These are phyloP conservation scores for Drosophila gunungcola DNA, from an alignment of 1,140 invertebrate species.

Conservation along the genomic window DNA sequence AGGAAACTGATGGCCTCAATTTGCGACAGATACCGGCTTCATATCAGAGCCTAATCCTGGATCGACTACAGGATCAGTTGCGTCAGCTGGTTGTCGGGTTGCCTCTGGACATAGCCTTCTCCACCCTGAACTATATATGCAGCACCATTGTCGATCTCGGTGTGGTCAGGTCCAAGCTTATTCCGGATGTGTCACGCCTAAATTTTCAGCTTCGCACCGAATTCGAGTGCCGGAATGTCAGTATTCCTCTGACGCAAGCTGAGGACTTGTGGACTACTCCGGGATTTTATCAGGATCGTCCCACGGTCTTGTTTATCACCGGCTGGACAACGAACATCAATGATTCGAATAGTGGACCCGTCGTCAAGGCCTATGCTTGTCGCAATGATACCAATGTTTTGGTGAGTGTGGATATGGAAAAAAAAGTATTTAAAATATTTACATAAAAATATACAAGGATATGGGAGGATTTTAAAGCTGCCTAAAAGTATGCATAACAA, in stretches of 20 bases:
- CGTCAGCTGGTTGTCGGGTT: slow-evolving; percentile 6
- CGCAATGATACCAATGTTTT: slow-evolving; percentile 54
- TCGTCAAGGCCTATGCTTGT: slow-evolving; percentile 52
- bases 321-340: slow-evolving; percentile 44
- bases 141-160: slow-evolving; percentile 30
- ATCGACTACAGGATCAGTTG: slow-evolving; percentile 31
- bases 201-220: slow-evolving; percentile 26
- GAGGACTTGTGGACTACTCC: slow-evolving; percentile 21
- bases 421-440: background rate
- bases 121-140: slow-evolving; percentile 29
- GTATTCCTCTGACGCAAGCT: slow-evolving; percentile 15
- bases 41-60: background rate
- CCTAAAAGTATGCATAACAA: no score
- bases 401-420: slow-evolving; percentile 18
- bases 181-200: slow-evolving; percentile 36
- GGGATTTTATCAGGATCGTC: slow-evolving; percentile 16
- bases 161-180: slow-evolving; percentile 12
- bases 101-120: slow-evolving; percentile 38
- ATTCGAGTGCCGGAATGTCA: slow-evolving; percentile 37
- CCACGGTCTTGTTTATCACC: slow-evolving; percentile 50
- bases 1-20: background rate
- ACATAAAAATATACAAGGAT: no score
- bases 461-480: no score
- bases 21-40: background rate
- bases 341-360: slow-evolving; percentile 25